Conservation (phyloP, 2,797 vertebrate genomes). For the Huso huso region DNA sequence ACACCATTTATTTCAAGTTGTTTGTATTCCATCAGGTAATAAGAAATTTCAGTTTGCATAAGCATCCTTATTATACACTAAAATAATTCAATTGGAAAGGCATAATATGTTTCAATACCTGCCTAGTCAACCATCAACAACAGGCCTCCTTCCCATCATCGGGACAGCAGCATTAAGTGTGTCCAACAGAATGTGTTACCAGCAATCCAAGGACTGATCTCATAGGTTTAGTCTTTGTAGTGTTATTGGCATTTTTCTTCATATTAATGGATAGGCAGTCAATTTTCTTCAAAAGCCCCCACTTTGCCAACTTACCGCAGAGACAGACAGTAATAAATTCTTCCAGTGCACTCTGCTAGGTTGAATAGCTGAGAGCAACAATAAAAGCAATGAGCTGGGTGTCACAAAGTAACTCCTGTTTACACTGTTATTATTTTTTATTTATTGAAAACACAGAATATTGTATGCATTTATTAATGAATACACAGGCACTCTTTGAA, state of each 20-base stretch:
- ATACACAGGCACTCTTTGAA: slow-evolving; percentile 70
- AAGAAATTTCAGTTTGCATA: slow-evolving; percentile 11
- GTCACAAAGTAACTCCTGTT: slow-evolving; percentile 75
- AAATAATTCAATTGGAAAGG: slow-evolving; percentile 27
- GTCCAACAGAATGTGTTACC: slow-evolving; percentile 2
- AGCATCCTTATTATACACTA: slow-evolving; percentile 20
- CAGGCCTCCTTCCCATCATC: slow-evolving; percentile 13
- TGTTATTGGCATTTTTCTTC: slow-evolving; percentile 79
- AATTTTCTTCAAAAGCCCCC: slow-evolving; percentile 74
- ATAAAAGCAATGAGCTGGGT: slow-evolving; percentile 78
- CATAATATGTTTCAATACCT: slow-evolving; percentile 24
- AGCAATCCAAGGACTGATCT: slow-evolving; percentile 29
- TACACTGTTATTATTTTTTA: slow-evolving; percentile 69
- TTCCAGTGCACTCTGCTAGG: slow-evolving; percentile 62
- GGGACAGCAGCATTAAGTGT: slow-evolving; percentile 4
- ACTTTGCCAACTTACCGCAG: slow-evolving; percentile 72
- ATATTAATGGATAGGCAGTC: slow-evolving; percentile 77
- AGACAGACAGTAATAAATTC: slow-evolving; percentile 79
- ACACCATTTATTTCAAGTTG: neutral
- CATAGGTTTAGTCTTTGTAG: slow-evolving; percentile 63
- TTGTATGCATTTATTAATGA: slow-evolving; percentile 82
- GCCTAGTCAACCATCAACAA: slow-evolving; percentile 28
- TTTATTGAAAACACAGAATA: slow-evolving; percentile 71
- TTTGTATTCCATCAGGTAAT: neutral
- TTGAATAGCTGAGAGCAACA: slow-evolving; percentile 72